phyloP scores from a whole-genome alignment of 2,888 invertebrate genomes.

The Vanessa cardui region DNA sequence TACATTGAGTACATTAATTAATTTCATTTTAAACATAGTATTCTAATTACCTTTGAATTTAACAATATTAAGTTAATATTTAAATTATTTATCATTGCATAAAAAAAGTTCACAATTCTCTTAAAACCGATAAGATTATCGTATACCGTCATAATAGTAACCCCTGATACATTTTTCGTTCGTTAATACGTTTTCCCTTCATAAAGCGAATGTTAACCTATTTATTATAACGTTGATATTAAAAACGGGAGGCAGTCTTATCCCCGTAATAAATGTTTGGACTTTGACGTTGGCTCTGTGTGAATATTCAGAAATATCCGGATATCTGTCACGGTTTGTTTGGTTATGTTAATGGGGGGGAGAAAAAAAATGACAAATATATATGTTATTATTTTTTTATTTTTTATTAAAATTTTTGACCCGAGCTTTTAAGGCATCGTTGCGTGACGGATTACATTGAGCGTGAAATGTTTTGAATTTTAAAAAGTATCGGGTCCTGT shows the following conservation, averaged over 20 bases:
- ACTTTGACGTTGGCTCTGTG: slow-evolving; percentile 64
- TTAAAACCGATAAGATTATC: slow-evolving; percentile 19
- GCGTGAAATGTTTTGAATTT: slow-evolving; percentile 40
- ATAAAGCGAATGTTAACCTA: slow-evolving; percentile 82
- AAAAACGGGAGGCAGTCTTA: slow-evolving; percentile 70
- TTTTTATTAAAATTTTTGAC: slow-evolving; percentile 50
- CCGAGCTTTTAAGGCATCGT: slow-evolving; percentile 56
- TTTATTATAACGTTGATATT: slow-evolving; percentile 80
- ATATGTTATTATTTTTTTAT: slow-evolving; percentile 42
- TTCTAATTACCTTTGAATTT: no score
- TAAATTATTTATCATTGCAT: no score
- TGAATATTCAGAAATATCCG: slow-evolving; percentile 39
- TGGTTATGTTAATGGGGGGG: slow-evolving; percentile 61
- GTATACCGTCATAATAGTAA: slow-evolving; percentile 45
- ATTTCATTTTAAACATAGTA: no score
- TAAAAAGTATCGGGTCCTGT: slow-evolving; percentile 14
- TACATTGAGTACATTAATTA: no score
- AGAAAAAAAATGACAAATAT: slow-evolving; percentile 42
- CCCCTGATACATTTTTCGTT: slow-evolving; percentile 73
- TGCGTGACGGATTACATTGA: slow-evolving; percentile 45
- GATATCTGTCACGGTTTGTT: slow-evolving; percentile 71
- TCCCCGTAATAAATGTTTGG: slow-evolving; percentile 63
- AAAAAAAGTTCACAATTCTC: no score
- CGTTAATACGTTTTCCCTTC: slow-evolving; percentile 82
- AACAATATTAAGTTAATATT: no score